Evolutionary conservation across 1,140 invertebrate species (phyloP), one percentile per base, ranked within the genome.

Genomic region (Caenorhabditis briggsae): DNA sequence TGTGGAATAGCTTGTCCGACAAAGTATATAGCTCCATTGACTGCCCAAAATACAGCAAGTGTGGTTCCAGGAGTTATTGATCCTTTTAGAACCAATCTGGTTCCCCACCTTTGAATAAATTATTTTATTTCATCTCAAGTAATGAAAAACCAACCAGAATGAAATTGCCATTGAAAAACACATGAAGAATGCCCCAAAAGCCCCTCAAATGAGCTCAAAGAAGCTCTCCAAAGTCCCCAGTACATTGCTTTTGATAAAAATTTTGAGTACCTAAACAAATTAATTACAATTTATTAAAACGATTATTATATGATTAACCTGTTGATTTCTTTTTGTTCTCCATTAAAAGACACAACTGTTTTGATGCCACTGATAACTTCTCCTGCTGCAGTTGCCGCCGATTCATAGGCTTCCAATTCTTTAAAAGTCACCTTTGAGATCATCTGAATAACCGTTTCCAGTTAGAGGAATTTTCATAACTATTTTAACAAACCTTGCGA

Each of bases 311-410:
- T n/a, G n/a, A n/a, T 53, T 5, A 58, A 58, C 56, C 56, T 58
- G 14, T 43, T 12, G n/a, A 58, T 58, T 58, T 58, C 56, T 58
- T 58, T 82, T 48, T 86, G 33, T 53, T 86, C 61, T 82, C 85
- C 85, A 46, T 86, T 86, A 33, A 61, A 86, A 23, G 85, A 41
- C 7, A 43, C 7, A 0, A 86, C 70, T 11, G 74, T 86, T 48
- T 84, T 86, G n/a, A 82, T 64, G 2, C 65, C 65, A 61, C 43
- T 56, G 41, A 86, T 56, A 23, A 46, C 50, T 53, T 87, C 86
- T 65, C 87, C 84, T 20, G 78, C 78, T 58, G 56, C n/a, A 58
- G 5, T 58, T 58, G 5, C 56, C 12, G 56, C 56, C 0, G 12
- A 18, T 58, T 58, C 56, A 18, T 58, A 58, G 2, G 56, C 56